These are phyloP conservation scores for Cyphomyrus discorhynchus DNA, from an alignment of 2,113 vertebrate genomes.

Conservation along the genomic window DNA sequence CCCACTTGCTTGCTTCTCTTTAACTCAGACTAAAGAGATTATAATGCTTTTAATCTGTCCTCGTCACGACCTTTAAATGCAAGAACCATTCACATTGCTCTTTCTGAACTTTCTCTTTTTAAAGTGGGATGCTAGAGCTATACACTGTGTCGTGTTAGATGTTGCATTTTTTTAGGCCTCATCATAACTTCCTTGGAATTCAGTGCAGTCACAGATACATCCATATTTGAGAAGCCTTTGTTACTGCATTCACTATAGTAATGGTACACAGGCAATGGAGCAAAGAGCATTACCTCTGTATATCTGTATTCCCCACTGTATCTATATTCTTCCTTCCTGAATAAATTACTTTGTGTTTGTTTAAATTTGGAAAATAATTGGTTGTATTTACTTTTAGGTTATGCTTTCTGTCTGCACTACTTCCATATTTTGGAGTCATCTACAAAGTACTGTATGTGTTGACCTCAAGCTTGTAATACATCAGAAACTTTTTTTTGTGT, in stretches of 20 bases:
- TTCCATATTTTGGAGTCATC: background rate
- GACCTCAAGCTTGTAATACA: background rate
- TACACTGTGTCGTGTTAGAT: background rate
- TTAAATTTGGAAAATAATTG: background rate
- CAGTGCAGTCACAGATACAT: background rate
- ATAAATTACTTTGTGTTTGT: background rate
- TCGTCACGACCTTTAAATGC: background rate
- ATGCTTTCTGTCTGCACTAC: background rate
- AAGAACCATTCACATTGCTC: background rate
- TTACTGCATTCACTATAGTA: background rate
- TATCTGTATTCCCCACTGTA: background rate
- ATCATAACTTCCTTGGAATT: background rate
- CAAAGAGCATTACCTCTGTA: background rate
- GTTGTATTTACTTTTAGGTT: background rate
- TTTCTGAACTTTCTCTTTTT: background rate
- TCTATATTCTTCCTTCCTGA: background rate
- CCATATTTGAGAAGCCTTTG: background rate
- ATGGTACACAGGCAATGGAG: background rate
- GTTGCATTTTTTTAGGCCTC: background rate
- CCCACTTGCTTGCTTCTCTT: background rate
- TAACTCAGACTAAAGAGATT: background rate
- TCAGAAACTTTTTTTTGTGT: background rate
- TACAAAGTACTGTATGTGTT: background rate
- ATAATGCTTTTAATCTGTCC: background rate
- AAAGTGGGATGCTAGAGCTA: background rate